Conservation (phyloP, 2,888 invertebrate genomes). For the Tribolium freemani region DNA sequence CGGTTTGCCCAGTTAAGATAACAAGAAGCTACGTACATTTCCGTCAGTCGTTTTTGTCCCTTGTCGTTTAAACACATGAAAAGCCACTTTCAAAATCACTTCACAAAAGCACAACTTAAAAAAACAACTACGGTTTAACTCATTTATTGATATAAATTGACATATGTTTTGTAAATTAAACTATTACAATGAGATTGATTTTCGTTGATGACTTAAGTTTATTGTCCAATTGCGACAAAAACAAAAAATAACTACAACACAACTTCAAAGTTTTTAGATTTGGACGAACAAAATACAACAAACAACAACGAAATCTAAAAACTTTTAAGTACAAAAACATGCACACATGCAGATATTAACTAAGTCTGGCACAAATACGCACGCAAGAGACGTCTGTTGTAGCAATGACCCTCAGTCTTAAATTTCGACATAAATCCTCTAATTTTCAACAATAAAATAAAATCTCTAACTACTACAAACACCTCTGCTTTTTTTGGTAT, state of each 20-base stretch:
- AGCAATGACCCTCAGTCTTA: conserved; percentile 34
- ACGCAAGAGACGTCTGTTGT: conserved; percentile 32
- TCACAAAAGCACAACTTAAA: conserved; percentile 60
- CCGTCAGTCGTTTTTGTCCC: conserved; percentile 50
- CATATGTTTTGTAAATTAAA: conserved; percentile 29
- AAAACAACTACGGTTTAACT: conserved; percentile 41
- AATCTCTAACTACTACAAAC: conserved; percentile 38
- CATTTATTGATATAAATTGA: conserved; percentile 44
- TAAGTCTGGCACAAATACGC: conserved; percentile 29
- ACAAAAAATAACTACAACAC: conserved; percentile 31
- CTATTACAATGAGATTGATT: conserved; percentile 41
- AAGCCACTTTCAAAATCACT: conserved; percentile 63
- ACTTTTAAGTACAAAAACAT: conserved; percentile 42
- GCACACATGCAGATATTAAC: conserved; percentile 31
- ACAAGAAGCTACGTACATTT: conserved; percentile 61
- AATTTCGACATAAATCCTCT: conserved; percentile 26
- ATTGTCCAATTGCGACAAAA: conserved; percentile 52
- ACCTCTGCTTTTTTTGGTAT: conserved; percentile 22
- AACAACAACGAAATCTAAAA: conserved; percentile 24
- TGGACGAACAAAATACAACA: background rate
- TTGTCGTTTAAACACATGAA: conserved; percentile 55
- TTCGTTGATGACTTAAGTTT: conserved; percentile 45
- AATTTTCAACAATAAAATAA: conserved; percentile 38
- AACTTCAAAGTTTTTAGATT: conserved; percentile 34
- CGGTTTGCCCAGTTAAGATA: conserved; percentile 25